Conservation (phyloP, 2,797 vertebrate species). For the Melanotaenia trifasciata region DNA sequence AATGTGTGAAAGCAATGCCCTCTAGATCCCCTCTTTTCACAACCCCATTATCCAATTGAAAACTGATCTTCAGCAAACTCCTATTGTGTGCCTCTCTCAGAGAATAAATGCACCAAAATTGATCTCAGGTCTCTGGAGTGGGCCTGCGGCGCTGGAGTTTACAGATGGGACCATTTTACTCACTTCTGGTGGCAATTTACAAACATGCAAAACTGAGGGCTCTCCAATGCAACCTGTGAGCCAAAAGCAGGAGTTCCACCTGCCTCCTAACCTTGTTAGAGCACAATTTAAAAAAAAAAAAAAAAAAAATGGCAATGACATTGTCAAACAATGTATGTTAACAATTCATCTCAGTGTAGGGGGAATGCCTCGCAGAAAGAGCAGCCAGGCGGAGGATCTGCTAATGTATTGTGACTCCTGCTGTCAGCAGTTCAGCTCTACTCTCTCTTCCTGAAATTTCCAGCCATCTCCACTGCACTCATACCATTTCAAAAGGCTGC, state of each 20-base stretch:
- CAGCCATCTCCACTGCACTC: constrained; percentile 60
- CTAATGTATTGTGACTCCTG: constrained; percentile 81
- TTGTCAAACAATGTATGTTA: constrained; percentile 76
- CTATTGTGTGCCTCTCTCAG: constrained; percentile 78
- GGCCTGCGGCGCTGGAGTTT: constrained; percentile 68
- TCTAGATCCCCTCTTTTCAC: constrained; percentile 79
- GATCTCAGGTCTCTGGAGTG: constrained; percentile 83
- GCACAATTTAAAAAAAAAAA: constrained; percentile 42
- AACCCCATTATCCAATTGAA: constrained; percentile 84
- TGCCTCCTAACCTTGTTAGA: constrained; percentile 74
- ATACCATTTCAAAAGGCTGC: constrained; percentile 59
- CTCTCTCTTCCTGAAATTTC: constrained; percentile 68
- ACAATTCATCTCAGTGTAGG: constrained; percentile 65
- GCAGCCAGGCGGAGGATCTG: constrained; percentile 58
- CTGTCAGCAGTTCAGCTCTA: constrained; percentile 78
- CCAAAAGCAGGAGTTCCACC: constrained; percentile 79
- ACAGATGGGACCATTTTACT: constrained; percentile 87
- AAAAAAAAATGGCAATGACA: constrained; percentile 46
- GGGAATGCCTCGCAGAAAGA: constrained; percentile 68
- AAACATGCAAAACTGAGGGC: constrained; percentile 75
- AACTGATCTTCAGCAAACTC: constrained; percentile 81
- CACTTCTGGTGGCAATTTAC: constrained; percentile 86
- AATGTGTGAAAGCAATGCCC: constrained; percentile 83
- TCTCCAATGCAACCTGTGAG: constrained; percentile 70
- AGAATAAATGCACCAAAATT: constrained; percentile 84